These are phyloP conservation scores for Ardeotis arabs DNA, from an alignment of 2,113 vertebrate genomes.

Conservation along the genomic window DNA sequence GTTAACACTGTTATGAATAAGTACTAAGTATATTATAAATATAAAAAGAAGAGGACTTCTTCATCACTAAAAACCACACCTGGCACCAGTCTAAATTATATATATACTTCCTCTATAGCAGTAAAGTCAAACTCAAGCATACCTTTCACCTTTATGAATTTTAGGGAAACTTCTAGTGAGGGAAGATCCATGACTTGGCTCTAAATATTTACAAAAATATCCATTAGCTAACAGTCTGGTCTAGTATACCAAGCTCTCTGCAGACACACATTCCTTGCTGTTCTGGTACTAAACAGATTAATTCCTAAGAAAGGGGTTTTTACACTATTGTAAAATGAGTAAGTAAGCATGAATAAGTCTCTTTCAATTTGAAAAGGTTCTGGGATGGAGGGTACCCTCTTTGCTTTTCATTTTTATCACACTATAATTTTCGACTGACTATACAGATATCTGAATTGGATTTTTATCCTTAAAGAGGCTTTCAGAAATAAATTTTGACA, in stretches of 20 bases:
- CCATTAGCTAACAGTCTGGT: slow-evolving; percentile 1
- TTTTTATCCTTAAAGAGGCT: not conserved
- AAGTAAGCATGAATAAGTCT: not conserved
- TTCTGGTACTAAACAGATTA: slow-evolving; percentile 14
- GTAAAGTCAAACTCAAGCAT: slow-evolving; percentile 2
- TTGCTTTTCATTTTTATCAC: not conserved
- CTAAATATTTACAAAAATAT: slow-evolving; percentile 55
- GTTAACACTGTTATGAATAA: not conserved
- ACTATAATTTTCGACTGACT: not conserved
- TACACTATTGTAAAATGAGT: not conserved
- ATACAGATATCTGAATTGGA: not conserved
- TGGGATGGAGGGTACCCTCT: not conserved
- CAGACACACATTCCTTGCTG: not conserved
- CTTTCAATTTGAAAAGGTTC: not conserved
- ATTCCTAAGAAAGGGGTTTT: not conserved
- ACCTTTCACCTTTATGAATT: slow-evolving; percentile 5
- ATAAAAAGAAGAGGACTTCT: rapidly evolving
- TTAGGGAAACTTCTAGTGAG: not conserved
- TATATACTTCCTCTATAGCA: not conserved
- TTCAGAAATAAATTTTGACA: not conserved
- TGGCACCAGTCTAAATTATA: not conserved
- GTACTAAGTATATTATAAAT: not conserved
- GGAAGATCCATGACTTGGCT: not conserved
- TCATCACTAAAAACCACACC: not conserved
- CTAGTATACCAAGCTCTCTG: not conserved